phyloP scores from a whole-genome alignment of 2,888 invertebrate species.

The Troides aeacus region DNA sequence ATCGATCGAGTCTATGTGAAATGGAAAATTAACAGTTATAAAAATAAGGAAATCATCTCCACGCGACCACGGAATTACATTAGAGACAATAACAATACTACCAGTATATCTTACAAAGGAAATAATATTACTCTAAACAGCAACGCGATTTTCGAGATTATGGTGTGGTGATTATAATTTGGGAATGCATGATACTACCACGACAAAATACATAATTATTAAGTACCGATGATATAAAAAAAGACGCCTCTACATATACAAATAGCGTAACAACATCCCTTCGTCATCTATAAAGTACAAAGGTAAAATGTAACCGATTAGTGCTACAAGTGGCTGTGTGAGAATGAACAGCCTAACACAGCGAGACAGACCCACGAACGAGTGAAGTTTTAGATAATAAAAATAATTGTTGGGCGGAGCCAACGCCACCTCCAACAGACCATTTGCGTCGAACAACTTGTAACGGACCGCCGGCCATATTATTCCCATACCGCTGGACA shows the following conservation, averaged over 20 bases:
- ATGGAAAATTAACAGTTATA: conserved; percentile 34
- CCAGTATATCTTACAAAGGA: conserved; percentile 72
- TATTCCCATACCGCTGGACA: conserved; percentile 18
- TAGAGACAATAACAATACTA: conserved; percentile 58
- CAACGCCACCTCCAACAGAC: conserved; percentile 9
- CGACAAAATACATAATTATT: conserved; percentile 73
- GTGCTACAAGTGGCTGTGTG: conserved; percentile 28
- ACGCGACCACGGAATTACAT: conserved; percentile 65
- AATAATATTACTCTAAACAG: conserved; percentile 74
- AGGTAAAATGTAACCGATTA: conserved; percentile 47
- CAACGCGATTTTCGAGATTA: conserved; percentile 69
- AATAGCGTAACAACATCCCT: conserved; percentile 58
- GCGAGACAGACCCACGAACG: conserved; percentile 27
- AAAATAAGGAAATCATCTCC: conserved; percentile 48
- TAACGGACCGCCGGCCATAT: background rate
- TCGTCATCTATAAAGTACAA: conserved; percentile 56
- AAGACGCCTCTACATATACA: conserved; percentile 63
- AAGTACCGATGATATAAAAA: conserved; percentile 73
- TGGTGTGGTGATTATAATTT: conserved; percentile 73
- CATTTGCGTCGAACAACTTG: background rate
- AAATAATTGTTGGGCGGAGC: conserved; percentile 53
- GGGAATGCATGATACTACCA: conserved; percentile 76
- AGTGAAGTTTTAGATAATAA: conserved; percentile 72
- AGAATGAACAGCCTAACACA: conserved; percentile 28
- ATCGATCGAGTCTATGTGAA: conserved; percentile 43